A percentile compares a stretch with the other conserved stretches of the same genome.
Evolutionary conservation across 1,140 invertebrate genomes (phyloP).

Genomic region (Brachionus asplanchnoidis): DNA sequence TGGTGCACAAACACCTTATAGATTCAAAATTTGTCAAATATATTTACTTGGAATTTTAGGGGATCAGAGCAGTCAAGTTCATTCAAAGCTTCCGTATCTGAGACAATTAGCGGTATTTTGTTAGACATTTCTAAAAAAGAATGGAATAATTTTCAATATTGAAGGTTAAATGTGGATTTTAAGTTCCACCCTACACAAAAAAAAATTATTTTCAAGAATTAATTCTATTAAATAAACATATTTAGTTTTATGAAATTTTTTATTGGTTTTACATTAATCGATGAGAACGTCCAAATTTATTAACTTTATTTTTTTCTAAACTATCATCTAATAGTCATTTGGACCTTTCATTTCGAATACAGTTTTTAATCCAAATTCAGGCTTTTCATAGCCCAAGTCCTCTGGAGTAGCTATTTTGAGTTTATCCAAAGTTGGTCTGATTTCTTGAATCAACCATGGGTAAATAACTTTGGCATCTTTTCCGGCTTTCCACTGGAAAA

Average conservation of each 20-base stretch:
- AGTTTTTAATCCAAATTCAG: slow-evolving; percentile 66
- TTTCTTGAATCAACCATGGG: slow-evolving; percentile 86
- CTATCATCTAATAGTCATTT: slow-evolving; percentile 33
- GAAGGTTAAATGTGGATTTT: neutral
- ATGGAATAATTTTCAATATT: neutral
- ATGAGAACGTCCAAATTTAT: neutral
- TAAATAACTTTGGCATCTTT: slow-evolving; percentile 71
- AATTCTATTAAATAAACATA: neutral
- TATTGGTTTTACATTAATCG: neutral
- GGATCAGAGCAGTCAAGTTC: slow-evolving; percentile 32
- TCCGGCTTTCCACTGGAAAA: slow-evolving; percentile 73
- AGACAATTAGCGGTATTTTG: slow-evolving; percentile 2
- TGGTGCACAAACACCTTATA: neutral
- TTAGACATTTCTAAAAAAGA: neutral
- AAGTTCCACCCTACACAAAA: slow-evolving; percentile 8
- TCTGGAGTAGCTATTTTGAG: slow-evolving; percentile 88
- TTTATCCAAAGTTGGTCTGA: slow-evolving; percentile 82
- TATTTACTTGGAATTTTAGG: slow-evolving; percentile 34
- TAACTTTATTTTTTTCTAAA: neutral
- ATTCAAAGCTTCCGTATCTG: slow-evolving; percentile 2
- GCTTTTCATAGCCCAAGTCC: slow-evolving; percentile 92
- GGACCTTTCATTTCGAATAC: slow-evolving; percentile 41
- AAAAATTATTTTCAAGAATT: neutral
- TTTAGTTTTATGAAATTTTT: neutral
- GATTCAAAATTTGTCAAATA: neutral